Conservation (phyloP, 2,797 vertebrate genomes). For the Choloepus didactylus region DNA sequence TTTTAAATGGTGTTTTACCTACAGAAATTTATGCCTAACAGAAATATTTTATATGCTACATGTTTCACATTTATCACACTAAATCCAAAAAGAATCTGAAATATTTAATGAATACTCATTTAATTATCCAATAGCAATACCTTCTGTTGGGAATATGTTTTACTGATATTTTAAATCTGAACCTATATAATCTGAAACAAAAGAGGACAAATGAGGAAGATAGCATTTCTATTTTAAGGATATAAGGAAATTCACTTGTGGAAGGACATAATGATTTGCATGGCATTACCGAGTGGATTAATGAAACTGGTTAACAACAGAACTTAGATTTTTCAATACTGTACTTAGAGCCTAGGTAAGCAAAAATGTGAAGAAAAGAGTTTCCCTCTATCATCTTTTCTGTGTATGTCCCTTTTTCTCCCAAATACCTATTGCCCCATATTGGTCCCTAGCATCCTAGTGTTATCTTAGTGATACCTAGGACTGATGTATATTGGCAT, state of each 20-base stretch:
- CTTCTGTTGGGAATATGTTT: neutral
- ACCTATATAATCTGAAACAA: conserved; percentile 8
- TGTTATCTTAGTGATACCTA: neutral
- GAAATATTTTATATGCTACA: conserved; percentile 3
- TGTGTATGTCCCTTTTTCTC: neutral
- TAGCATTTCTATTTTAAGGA: conserved; percentile 5
- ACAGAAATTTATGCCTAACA: neutral
- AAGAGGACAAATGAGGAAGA: neutral
- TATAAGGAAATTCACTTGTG: conserved; percentile 3
- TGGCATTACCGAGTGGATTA: too few species aligned
- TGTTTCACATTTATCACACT: conserved; percentile 24
- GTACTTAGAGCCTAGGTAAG: neutral
- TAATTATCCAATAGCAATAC: conserved; percentile 25
- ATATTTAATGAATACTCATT: conserved; percentile 15
- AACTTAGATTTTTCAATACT: conserved; percentile 22
- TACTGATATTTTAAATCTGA: conserved; percentile 59
- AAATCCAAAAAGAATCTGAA: conserved; percentile 56
- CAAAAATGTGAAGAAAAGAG: neutral
- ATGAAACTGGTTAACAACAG: neutral
- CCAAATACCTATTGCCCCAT: neutral
- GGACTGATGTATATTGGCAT: neutral
- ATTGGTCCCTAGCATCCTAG: neutral
- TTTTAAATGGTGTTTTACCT: neutral
- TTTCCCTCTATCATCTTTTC: neutral
- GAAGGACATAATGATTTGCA: neutral